Base-by-base conservation (phyloP, 2,113 vertebrate genomes). In the Isichthys henryi region DNA sequence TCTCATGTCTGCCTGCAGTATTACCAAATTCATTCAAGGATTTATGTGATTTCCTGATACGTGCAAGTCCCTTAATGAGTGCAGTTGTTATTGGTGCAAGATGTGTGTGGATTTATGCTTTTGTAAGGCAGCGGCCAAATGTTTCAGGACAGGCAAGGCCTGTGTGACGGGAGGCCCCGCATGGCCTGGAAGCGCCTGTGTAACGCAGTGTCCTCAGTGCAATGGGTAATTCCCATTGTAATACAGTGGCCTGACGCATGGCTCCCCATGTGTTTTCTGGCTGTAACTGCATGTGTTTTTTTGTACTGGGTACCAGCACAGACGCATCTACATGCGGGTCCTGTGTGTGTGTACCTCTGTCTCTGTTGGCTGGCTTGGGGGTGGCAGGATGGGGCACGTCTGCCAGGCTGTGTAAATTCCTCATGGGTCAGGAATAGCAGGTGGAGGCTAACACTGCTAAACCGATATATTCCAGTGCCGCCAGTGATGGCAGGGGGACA, bases 341-440 rank as follows among this genome's bases (percentile, higher is more conserved):
- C 43, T 43, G 58, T 84, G 46, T 92, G 88, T 90, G 50, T 88
- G 48, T 74, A 88, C 39, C 86, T 88, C 77, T 87, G 90, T 86
- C 80, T 46, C 66, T 89, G 84, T 91, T 88, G 84, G 88, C 89
- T 90, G 88, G 88, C 90, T 90, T 39, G n/a, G 74, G 35, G 74
- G 31, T 80, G 90, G 89, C 93, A 93, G 90, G 94, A 92, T 88
- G 80, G 88, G 92, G 90, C 93, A 91, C 91, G 93, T 92, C 90
- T 91, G 87, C 89, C 91, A 90, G 90, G 88, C 91, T 91, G 91
- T 91, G 90, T 91, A 91, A 92, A 94, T 94, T 94, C 92, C 91
- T 94, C 84, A 80, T 89, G 89, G 66, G 91, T 94, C 91, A 93
- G 91, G 91, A 94, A 94, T 95, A 94, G 94, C 88, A 91, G 86